Conservation (phyloP, 2,113 vertebrate species). For the Anguilla japonica region DNA sequence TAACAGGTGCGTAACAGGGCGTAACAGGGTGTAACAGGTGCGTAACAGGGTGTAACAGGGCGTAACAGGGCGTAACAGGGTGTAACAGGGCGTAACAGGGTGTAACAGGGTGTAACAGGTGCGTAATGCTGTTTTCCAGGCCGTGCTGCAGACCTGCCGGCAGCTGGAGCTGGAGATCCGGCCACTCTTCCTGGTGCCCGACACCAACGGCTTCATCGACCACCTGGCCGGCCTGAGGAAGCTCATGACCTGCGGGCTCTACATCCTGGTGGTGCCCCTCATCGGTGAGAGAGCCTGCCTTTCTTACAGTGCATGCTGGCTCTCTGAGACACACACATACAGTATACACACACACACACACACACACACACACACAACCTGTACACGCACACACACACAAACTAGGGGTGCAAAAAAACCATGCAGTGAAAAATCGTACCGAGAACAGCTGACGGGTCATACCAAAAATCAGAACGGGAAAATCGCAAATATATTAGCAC, state of each 20-base stretch:
- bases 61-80: too few species aligned
- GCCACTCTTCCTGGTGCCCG: slow-evolving; percentile 90
- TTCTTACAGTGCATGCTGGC: slow-evolving; percentile 66
- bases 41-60: too few species aligned
- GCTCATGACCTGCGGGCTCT: slow-evolving; percentile 84
- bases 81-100: too few species aligned
- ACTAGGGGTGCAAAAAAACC: too few species aligned
- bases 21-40: background rate
- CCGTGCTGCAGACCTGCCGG: slow-evolving; percentile 86
- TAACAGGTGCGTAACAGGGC: too few species aligned
- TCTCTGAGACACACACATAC: background rate
- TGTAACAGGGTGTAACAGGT: background rate
- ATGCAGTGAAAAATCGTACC: too few species aligned
- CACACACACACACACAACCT: background rate
- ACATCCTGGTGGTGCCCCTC: slow-evolving; percentile 94
- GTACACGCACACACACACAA: background rate
- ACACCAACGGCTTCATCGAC: slow-evolving; percentile 98
- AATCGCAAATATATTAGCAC: too few species aligned
- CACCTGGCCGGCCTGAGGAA: slow-evolving; percentile 82
- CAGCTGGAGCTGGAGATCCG: slow-evolving; percentile 93
- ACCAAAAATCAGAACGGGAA: too few species aligned
- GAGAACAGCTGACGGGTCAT: too few species aligned
- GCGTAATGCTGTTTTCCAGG: slow-evolving; percentile 67
- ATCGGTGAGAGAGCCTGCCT: slow-evolving; percentile 78
- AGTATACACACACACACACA: too few species aligned